Evolutionary conservation across 2,113 vertebrate genomes (phyloP).

Genomic region (Triplophysa tibetana): DNA sequence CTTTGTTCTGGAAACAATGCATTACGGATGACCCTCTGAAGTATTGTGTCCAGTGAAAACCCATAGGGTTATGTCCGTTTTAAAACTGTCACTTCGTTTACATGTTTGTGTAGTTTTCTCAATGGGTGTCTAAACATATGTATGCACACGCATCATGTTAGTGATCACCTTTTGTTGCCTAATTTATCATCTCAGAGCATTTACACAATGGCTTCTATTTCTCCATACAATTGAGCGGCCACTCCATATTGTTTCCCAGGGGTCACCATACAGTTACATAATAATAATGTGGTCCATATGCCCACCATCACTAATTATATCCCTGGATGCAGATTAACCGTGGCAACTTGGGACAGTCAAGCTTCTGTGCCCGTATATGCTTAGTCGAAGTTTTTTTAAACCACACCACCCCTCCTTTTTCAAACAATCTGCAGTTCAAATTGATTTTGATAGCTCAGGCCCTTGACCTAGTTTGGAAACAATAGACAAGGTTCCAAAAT

Average conservation of each 20-base stretch:
- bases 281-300: slow-evolving; percentile 74
- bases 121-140: slow-evolving; percentile 31
- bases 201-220: slow-evolving; percentile 43
- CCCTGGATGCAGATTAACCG: slow-evolving; percentile 46
- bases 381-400: slow-evolving; percentile 57
- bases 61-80: slow-evolving; percentile 25
- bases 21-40: slow-evolving; percentile 19
- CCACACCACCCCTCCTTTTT: slow-evolving; percentile 53
- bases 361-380: slow-evolving; percentile 70
- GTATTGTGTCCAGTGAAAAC: neutral
- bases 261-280: slow-evolving; percentile 70
- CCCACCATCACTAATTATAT: slow-evolving; percentile 64
- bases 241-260: slow-evolving; percentile 49
- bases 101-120: slow-evolving; percentile 1
- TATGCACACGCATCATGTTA: slow-evolving; percentile 35
- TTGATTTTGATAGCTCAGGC: slow-evolving; percentile 70
- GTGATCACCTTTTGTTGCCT: slow-evolving; percentile 34
- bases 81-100: neutral
- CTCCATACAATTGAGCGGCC: slow-evolving; percentile 2
- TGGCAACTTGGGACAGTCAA: slow-evolving; percentile 55
- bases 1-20: slow-evolving; percentile 27
- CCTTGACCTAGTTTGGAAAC: slow-evolving; percentile 84
- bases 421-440: slow-evolving; percentile 65
- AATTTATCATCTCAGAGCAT: slow-evolving; percentile 46
- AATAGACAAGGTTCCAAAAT: slow-evolving; percentile 76